Evolutionary conservation across 1,140 invertebrate species (phyloP), one percentile per base, ranked within the genome.

Genomic region (Lysiphlebus fabarum): DNA sequence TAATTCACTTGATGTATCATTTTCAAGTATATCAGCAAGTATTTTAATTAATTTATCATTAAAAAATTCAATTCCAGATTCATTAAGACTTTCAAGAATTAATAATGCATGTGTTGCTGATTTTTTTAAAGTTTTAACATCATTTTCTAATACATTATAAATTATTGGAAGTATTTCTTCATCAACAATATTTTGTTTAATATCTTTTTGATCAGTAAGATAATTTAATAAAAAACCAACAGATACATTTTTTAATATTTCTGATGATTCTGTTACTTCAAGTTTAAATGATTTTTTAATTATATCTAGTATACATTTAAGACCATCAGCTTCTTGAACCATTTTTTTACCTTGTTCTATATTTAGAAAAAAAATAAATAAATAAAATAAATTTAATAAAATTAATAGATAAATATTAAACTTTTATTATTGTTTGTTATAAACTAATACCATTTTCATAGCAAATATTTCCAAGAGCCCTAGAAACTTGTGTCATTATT

Each of bases 401-500:
- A 17, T 6, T 56, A 12, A 53, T 40, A 7, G 5, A 40, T 8
- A 8, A 3, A 3, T 11, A 40, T 3, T 3, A 3, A 40, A 40
- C 2, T 40, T 1, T 4, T 33, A 56, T 58, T n/a, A 10, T 59
- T n/a, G 17, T 57, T 49, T 56, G 34, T 54, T 65, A 59, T n/a
- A 45, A 58, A 83, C 65, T 59, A 81, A n/a, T 81, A 84, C 92
- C 87, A 81, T 92, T 93, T 69, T 93, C 89, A 75, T 88, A 95
- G 67, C 90, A 93, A 65, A 95, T 87, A 74, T 95, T 95, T 47
- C 90, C 92, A 17, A 95, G 75, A 6, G 91, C 90, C 67, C 92
- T 82, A 62, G 89, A 90, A 14, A 85, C 83, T 70, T 93, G 90
- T 58, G 85, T 87, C 26, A 85, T 68, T 33, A 87, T 65, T 55